Base-by-base conservation (phyloP, 2,888 invertebrate genomes). In the Prenolepis imparis region DNA sequence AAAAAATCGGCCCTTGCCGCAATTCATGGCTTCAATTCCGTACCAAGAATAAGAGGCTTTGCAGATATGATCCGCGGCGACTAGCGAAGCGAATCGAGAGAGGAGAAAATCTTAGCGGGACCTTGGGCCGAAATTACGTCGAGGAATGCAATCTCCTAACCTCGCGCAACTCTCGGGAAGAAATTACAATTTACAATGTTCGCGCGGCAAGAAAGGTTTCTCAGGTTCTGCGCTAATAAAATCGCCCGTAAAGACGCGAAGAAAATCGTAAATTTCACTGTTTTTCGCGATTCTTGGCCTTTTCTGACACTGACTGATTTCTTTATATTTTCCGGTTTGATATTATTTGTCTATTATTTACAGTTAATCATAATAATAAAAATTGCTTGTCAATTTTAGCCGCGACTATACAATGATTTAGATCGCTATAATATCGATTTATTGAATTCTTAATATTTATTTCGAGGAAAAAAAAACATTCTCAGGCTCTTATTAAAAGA, bases 71-170 rank as follows among this genome's bases (percentile, higher is more conserved):
- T 75, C 59, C 77, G n/a, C 77, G n/a, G 44, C 48, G 57, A 70
- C 57, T 66, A 83, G 72, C 52, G 57, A 64, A 67, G 66, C 64
- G 83, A 88, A 81, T 84, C 63, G 82, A 82, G 82, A 72, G 78
- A 73, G 24, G 59, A 83, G 74, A 63, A 85, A 88, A 85, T 55
- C 57, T 55, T 44, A 63, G 66, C n/a, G 80, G 48, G 70, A 67
- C 81, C 84, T 82, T 64, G 82, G 59, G 48, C 59, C 82, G 63
- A 87, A 87, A 91, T 91, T 87, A 67, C 84, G 90, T 91, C 87
- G 68, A 67, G 84, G 91, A 91, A 91, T 84, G 86, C 86, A 85
- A 90, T 88, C 86, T 82, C 73, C 75, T 73, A 87, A 86, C 85
- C 85, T 84, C 84, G 88, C 74, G 86, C 85, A 90, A 90, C 87